Evolutionary conservation across 2,797 vertebrate species (phyloP), one percentile per base, ranked within the genome.

Genomic region (Atherinosoma microstoma): DNA sequence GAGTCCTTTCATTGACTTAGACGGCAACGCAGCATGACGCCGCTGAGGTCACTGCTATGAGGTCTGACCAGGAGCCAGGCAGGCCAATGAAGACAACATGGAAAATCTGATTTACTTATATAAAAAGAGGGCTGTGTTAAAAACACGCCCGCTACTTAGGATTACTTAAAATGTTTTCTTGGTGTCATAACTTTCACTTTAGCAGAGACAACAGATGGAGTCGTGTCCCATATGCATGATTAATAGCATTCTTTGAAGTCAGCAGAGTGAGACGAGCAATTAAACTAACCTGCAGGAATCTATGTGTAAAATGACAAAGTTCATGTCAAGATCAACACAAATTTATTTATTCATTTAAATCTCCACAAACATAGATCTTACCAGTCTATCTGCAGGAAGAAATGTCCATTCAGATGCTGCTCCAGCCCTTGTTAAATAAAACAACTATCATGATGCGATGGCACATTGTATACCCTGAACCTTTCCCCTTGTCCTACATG

Each of bases 1-100:
- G 84, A 82, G 59, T 78, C 73, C 80, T 84, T 88, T 88, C 64
- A 86, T 79, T 80, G 75, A 81, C 80, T 72, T 71, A 13, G 67
- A 79, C 45, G 53, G 34, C 64, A 73, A 24, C 65, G 32, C 20
- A 68, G 82, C 57, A 73, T 81, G 83, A 82, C 8, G 30, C 63
- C 8, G 34, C 63, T 67, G 36, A 69, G 70, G 67, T 73, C 80
- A 79, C 24, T 13, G 35, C 57, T 29, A 42, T 54, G 78, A 70
- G 24, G 35, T 40, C 6, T 24, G 27, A 12, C 30, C 45, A 47
- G 56, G 24, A 6, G 10, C 15, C 30, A 58, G 12, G 35, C 40
- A 49, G 30, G 29, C 32, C 53, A 30, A 22, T 18, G 27, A 77
- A 82, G 45, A 0, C 10, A 36, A 76, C 64, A 24, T 75, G 70